These are phyloP conservation scores for Pseudachorutes palmiensis DNA, from an alignment of 1,140 invertebrate species.

Conservation along the genomic window DNA sequence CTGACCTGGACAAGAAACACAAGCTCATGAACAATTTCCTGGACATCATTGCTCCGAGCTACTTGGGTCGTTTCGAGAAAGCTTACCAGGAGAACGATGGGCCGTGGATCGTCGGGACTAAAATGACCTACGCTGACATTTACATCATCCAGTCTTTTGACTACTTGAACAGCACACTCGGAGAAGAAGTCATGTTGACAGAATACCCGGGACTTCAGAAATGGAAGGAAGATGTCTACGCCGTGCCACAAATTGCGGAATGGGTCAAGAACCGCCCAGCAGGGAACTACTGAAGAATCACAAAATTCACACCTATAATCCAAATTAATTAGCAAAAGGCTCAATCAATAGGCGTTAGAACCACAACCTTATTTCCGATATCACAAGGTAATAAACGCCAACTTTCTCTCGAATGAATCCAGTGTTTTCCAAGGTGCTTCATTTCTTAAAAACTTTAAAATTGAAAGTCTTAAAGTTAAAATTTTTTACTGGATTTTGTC, in stretches of 20 bases:
- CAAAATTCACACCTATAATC: neutral
- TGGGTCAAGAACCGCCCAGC: slow-evolving; percentile 6
- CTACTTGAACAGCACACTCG: neutral
- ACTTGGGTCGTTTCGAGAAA: slow-evolving; percentile 12
- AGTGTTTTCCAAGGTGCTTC: too few relatives aligned
- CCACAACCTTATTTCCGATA: neutral
- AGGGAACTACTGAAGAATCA: neutral
- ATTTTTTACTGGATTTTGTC: too few relatives aligned
- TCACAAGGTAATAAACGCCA: too few relatives aligned
- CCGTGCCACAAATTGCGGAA: neutral
- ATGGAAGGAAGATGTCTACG: neutral
- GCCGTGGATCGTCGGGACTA: neutral
- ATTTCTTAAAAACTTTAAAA: too few relatives aligned
- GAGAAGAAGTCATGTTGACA: neutral
- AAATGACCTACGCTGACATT: slow-evolving; percentile 17
- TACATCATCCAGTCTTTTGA: neutral
- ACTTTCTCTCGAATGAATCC: too few relatives aligned
- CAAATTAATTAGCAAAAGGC: neutral
- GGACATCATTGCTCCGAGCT: slow-evolving; percentile 16
- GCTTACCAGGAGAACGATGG: neutral
- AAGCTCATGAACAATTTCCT: neutral
- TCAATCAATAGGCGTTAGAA: neutral
- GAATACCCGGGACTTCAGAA: neutral
- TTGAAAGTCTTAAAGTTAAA: too few relatives aligned
- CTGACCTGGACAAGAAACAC: neutral